Evolutionary conservation across 2,888 invertebrate genomes (phyloP).

Genomic region (Girardia tigrina): DNA sequence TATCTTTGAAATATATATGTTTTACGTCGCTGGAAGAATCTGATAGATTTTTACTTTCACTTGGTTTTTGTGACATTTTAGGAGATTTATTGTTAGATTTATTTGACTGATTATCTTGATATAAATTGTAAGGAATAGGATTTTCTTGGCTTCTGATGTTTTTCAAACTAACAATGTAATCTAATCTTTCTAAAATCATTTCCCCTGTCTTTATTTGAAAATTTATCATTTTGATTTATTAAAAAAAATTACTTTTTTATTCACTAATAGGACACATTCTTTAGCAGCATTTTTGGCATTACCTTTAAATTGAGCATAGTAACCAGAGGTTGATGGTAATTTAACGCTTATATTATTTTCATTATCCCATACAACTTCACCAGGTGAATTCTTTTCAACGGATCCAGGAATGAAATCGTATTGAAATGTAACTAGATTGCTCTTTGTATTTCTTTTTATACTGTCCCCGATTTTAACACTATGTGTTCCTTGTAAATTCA

Average conservation of each 20-base stretch:
- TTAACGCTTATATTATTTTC: background rate
- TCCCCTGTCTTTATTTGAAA: background rate
- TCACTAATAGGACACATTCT: background rate
- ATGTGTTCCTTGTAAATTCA: background rate
- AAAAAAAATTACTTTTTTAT: background rate
- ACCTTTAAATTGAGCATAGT: background rate
- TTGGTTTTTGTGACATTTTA: no score
- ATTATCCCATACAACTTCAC: background rate
- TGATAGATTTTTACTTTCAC: no score
- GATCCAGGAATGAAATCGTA: background rate
- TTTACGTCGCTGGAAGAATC: no score
- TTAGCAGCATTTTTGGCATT: background rate
- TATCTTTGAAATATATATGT: no score
- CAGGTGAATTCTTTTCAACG: background rate
- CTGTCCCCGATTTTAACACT: background rate
- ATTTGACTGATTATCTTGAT: no score
- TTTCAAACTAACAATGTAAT: background rate
- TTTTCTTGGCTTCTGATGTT: background rate
- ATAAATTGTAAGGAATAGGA: no score
- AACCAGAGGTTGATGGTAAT: background rate
- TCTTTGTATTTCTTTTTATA: background rate
- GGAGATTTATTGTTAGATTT: no score
- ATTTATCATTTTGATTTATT: background rate
- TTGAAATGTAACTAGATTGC: slow-evolving; percentile 10
- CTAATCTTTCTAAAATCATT: slow-evolving; percentile 7